Percentiles rank a stretch among this genome's conserved stretches.
Evolutionary conservation across 1,140 invertebrate genomes (phyloP).

Genomic region (Pogonus chalceus): DNA sequence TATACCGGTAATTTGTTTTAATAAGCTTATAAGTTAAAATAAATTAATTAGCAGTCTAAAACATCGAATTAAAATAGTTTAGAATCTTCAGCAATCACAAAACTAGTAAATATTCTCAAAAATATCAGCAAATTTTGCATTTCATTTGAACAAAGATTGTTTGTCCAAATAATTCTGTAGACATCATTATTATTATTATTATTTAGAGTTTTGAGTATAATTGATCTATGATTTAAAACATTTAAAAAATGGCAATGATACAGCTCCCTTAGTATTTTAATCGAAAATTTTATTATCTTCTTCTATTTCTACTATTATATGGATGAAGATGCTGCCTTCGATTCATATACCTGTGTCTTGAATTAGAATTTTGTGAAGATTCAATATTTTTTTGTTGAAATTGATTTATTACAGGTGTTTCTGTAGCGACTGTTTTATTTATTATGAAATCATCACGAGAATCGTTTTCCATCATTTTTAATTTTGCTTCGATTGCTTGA

Average conservation of each 20-base stretch:
- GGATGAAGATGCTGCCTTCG: not conserved
- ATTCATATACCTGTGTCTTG: not conserved
- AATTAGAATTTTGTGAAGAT: not conserved
- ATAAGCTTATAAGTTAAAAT: too few species aligned
- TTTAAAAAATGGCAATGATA: conserved; percentile 10
- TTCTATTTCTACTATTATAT: not conserved
- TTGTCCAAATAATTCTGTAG: too few species aligned
- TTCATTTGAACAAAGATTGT: too few species aligned
- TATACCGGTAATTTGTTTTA: too few species aligned
- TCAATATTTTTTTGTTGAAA: conserved; percentile 41
- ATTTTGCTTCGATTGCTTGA: conserved; percentile 76
- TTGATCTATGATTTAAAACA: too few species aligned
- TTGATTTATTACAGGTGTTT: conserved; percentile 53
- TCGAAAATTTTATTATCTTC: conserved; percentile 13
- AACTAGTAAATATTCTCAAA: too few species aligned
- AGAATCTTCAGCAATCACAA: too few species aligned
- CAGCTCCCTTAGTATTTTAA: conserved; percentile 1
- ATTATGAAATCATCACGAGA: conserved; percentile 59
- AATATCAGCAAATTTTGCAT: too few species aligned
- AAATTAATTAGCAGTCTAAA: too few species aligned
- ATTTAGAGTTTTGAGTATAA: too few species aligned
- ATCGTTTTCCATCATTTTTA: conserved; percentile 66
- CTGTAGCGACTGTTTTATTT: conserved; percentile 53
- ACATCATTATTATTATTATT: too few species aligned
- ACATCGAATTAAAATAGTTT: too few species aligned